Base-by-base conservation (phyloP, 2,888 invertebrate species). In the Seira musarum region DNA sequence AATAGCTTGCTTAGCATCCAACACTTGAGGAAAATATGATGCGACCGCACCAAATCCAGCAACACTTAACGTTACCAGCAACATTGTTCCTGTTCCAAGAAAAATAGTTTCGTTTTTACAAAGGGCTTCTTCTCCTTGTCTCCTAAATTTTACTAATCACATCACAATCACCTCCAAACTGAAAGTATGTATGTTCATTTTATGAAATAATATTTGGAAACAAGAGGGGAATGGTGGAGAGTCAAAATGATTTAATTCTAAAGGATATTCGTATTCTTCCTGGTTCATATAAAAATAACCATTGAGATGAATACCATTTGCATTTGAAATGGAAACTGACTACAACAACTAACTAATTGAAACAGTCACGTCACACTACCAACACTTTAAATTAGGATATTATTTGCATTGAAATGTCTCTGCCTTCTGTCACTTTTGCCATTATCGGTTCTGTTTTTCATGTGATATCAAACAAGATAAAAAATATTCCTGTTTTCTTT, bases 1-100 rank as follows among this genome's bases (percentile, higher is more conserved):
- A 87, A 96, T 91, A 57, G 96, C 95, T 89, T 95, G 95, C 88
- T 96, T 95, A 75, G 96, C 95, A 90, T 95, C 95, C n/a, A 96
- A 90, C 5, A 95, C 94, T 35, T 96, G 95, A 89, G 96, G 96
- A 86, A 96, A 96, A 94, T 96, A 95, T 87, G 95, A 96, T 78
- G 95, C 95, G 88, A 96, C 91, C 78, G 95, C 96, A 88, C 96
- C 95, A 89, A 96, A 91, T 87, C 95, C 95, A 87, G 95, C 95
- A 87, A 96, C 95, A 68, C 95, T 95, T 87, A 96, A 94, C 22
- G 96, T 95, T 83, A 96, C 95, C 86, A 96, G 94, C 90, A 96
- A 90, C 95, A 96, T 96, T 70, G 95, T 95, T 87, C 94, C 94
- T 94, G 67, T 22, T 6, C 8, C 24, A 63, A 17, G 57, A 30